Evolutionary conservation across 2,113 vertebrate genomes (phyloP).

Genomic region (Callaeas wilsoni): DNA sequence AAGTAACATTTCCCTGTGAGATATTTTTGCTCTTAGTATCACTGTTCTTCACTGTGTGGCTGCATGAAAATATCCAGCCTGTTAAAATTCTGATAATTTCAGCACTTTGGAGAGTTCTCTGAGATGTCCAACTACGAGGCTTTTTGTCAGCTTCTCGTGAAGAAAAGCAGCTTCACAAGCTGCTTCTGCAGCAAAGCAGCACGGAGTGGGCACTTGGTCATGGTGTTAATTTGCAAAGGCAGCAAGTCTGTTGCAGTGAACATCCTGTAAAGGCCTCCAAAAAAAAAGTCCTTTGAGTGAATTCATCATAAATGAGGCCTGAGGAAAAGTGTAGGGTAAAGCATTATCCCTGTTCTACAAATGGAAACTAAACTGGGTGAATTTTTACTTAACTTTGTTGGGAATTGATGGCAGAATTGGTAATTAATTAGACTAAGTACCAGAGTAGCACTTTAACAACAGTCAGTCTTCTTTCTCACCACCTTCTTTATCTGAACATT

Average conservation of each 20-base stretch:
- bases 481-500: not conserved
- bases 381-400: not conserved
- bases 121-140: not conserved
- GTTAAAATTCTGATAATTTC: not conserved
- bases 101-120: not conserved
- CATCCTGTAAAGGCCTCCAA: not conserved
- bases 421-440: not conserved
- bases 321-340: not conserved
- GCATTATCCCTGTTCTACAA: not conserved
- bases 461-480: not conserved
- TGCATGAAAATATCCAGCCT: not conserved
- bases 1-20: not conserved
- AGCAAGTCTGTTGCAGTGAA: not conserved
- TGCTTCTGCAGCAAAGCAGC: not conserved
- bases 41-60: not conserved
- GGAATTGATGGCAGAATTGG: not conserved
- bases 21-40: not conserved
- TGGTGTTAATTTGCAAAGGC: not conserved
- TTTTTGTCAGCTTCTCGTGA: not conserved
- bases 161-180: not conserved
- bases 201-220: not conserved
- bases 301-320: not conserved
- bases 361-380: not conserved
- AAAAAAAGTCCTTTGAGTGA: not conserved
- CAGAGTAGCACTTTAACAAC: not conserved